Percentiles rank a stretch among this genome's conserved stretches.
These are phyloP conservation scores for Brachyhypopomus gauderio DNA, from an alignment of 2,113 vertebrate genomes.

Conservation along the genomic window DNA sequence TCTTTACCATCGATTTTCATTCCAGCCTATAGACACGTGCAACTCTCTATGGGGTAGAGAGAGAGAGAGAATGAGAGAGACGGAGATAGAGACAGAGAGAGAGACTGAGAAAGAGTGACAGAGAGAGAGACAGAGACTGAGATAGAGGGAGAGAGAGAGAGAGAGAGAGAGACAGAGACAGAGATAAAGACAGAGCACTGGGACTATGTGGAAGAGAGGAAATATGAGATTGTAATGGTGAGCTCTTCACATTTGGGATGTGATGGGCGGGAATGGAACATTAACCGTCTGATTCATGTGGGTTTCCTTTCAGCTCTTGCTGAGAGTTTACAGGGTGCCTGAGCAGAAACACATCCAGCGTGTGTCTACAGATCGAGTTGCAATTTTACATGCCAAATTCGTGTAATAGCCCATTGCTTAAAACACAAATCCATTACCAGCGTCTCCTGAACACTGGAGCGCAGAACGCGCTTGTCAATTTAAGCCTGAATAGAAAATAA, in stretches of 20 bases:
- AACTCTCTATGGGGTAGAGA: background rate
- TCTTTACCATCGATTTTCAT: conserved; percentile 53
- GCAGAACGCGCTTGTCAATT: background rate
- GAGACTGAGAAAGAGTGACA: no score
- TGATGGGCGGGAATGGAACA: conserved; percentile 39
- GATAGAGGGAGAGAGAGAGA: background rate
- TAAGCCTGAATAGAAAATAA: background rate
- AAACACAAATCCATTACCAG: no score
- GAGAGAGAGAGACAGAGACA: conserved; percentile 29
- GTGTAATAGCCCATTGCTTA: background rate
- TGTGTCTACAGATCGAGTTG: background rate
- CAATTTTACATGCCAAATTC: background rate
- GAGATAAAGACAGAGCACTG: conserved; percentile 17
- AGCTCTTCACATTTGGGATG: conserved; percentile 30
- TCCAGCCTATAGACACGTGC: conserved; percentile 23
- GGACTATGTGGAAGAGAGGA: background rate
- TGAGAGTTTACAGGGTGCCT: background rate
- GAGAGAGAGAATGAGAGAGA: background rate
- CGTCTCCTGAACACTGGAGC: background rate
- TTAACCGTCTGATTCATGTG: conserved; percentile 65
- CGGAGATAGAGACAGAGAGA: no score
- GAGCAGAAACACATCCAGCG: conserved; percentile 12
- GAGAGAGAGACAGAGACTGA: background rate
- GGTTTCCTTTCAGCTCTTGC: conserved; percentile 23
- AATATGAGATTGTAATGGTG: conserved; percentile 44